A percentile compares a stretch with the other conserved stretches of the same genome.
These are phyloP conservation scores for Aptenodytes patagonicus DNA, from an alignment of 2,113 vertebrate genomes.

Conservation along the genomic window DNA sequence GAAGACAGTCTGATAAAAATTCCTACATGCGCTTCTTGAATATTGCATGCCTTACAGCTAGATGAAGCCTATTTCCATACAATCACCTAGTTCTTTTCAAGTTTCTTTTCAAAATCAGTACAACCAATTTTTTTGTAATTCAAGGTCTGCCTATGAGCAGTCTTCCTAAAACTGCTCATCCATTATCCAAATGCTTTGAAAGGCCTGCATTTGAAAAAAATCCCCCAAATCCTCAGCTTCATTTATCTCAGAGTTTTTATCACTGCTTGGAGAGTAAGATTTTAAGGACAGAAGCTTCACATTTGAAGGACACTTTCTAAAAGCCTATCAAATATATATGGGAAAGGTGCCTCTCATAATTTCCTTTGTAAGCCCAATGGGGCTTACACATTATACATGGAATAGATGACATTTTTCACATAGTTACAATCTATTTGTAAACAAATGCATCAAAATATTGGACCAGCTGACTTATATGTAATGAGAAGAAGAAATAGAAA, in stretches of 20 bases:
- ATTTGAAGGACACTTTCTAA: background rate
- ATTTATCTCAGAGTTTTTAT: background rate
- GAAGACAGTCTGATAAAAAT: slow-evolving; percentile 26
- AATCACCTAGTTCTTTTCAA: background rate
- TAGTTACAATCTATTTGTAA: slow-evolving; percentile 16
- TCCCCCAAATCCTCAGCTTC: background rate
- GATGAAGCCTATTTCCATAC: slow-evolving; percentile 34
- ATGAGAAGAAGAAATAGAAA: background rate
- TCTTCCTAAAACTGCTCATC: background rate
- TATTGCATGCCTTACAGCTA: slow-evolving; percentile 2
- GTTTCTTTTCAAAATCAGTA: slow-evolving; percentile 22
- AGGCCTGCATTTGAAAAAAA: background rate
- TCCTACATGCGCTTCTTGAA: background rate
- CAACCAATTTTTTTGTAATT: slow-evolving; percentile 1
- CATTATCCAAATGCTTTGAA: slow-evolving; percentile 4
- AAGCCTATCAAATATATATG: background rate
- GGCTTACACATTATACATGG: background rate
- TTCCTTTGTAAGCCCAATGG: background rate
- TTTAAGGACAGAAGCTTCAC: background rate
- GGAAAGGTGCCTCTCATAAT: background rate
- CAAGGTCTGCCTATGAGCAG: background rate
- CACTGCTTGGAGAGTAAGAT: background rate
- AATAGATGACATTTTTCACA: slow-evolving; percentile 6
- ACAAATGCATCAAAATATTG: background rate
- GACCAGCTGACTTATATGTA: background rate